Evolutionary conservation across 2,797 vertebrate species (phyloP).

Genomic region (Psittacula echo): DNA sequence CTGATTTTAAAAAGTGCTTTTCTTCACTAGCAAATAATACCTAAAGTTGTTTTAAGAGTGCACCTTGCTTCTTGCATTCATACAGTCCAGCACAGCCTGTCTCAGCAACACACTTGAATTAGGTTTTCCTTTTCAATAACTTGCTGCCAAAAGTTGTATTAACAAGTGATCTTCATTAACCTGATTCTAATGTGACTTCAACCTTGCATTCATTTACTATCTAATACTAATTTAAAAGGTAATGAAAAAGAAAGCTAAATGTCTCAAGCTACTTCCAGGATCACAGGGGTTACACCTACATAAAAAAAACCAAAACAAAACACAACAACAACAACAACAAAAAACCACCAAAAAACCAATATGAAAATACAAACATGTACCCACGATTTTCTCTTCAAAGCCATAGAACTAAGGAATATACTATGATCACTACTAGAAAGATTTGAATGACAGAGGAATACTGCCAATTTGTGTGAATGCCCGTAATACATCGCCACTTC

Average conservation of each 20-base stretch:
- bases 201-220: not conserved
- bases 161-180: not conserved
- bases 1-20: not conserved
- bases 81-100: not conserved
- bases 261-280: not conserved
- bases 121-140: not conserved
- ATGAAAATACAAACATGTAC: not conserved
- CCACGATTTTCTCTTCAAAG: not conserved
- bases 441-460: not conserved
- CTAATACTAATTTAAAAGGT: not conserved
- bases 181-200: not conserved
- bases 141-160: not conserved
- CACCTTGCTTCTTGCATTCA: not conserved
- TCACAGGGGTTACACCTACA: not conserved
- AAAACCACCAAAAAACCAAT: not conserved
- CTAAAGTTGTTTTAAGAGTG: not conserved
- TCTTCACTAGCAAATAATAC: not conserved
- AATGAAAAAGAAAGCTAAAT: not conserved
- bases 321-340: not conserved
- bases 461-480: not conserved
- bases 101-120: not conserved
- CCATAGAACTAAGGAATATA: not conserved
- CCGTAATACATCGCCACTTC: rapidly evolving
- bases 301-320: not conserved
- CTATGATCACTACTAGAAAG: not conserved